Conservation (phyloP, 2,113 vertebrate genomes). For the Sturnus vulgaris region DNA sequence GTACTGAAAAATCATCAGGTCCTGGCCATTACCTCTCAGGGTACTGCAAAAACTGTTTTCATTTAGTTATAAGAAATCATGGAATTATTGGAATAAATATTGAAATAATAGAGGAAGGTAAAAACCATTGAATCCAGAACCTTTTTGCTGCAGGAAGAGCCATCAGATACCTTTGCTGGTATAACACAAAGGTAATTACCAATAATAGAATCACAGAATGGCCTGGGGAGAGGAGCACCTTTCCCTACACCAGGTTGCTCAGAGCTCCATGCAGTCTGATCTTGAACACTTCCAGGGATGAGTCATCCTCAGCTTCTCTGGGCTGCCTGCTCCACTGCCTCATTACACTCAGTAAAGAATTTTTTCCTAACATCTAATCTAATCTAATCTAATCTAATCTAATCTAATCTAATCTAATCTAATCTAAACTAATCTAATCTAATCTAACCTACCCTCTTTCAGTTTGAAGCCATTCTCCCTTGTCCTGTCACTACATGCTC, state of each 20-base stretch:
- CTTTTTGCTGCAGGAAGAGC: neutral
- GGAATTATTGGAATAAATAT: neutral
- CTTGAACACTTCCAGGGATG: neutral
- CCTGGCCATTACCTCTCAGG: neutral
- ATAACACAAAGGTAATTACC: neutral
- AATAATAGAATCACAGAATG: neutral
- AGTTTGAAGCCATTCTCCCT: accelerated
- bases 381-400: too few species aligned
- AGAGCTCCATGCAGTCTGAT: too few species aligned
- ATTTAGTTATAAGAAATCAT: neutral
- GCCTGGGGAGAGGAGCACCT: neutral
- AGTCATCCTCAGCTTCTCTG: neutral
- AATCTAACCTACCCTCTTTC: neutral
- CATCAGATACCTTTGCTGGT: neutral
- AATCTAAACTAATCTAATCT: too few species aligned
- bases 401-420: neutral
- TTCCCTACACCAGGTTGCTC: neutral
- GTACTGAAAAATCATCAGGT: neutral
- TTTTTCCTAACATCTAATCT: neutral
- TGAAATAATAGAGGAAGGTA: neutral
- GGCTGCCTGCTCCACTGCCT: neutral
- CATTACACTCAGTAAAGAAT: neutral
- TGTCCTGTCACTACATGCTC: neutral
- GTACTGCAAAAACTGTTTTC: neutral
- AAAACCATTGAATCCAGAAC: neutral